Conservation (phyloP, 2,113 vertebrate species). For the Melozone crissalis region DNA sequence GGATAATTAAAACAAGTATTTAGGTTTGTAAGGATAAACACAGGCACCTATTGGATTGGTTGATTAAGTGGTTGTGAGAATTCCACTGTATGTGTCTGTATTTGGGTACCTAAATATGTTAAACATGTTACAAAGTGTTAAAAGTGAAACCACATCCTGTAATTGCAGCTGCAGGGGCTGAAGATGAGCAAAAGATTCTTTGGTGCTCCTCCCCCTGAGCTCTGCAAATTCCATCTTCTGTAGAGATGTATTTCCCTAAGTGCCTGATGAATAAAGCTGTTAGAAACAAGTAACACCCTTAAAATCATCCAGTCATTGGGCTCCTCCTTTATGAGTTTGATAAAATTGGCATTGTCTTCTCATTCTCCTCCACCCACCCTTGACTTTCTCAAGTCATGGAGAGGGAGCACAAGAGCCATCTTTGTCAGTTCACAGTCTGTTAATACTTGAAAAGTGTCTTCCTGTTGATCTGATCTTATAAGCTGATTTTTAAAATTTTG, state of each 20-base stretch:
- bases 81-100: neutral
- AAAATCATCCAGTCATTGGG: neutral
- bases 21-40: neutral
- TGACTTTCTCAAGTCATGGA: constrained; percentile 14
- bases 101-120: neutral
- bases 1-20: neutral
- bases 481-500: neutral
- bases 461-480: neutral
- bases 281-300: neutral
- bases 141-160: neutral
- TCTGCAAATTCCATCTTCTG: neutral
- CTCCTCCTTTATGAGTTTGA: neutral
- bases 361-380: neutral
- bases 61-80: neutral
- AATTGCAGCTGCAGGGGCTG: neutral
- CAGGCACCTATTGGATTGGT: neutral
- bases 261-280: neutral
- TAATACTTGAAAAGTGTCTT: neutral
- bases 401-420: neutral
- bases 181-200: neutral
- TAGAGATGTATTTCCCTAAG: neutral
- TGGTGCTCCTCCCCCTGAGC: neutral
- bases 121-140: neutral
- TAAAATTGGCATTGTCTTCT: neutral
- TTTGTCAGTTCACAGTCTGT: neutral